A percentile compares a stretch with the other conserved stretches of the same genome.
Evolutionary conservation across 2,797 vertebrate genomes (phyloP).

Genomic region (Myotis vivesi): DNA sequence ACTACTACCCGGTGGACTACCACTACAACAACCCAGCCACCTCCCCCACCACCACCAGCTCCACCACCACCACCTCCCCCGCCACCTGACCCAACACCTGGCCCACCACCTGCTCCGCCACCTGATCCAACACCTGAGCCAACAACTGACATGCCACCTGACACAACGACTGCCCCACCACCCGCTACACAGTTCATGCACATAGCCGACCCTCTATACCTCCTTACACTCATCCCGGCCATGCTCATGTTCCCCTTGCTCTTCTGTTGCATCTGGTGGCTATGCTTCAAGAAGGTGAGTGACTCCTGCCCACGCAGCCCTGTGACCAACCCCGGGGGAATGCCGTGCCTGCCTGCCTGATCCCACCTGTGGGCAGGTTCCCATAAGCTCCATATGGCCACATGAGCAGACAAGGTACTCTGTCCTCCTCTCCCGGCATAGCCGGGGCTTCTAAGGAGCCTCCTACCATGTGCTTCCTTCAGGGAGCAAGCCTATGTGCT

Average conservation of each 20-base stretch:
- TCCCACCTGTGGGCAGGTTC: background rate
- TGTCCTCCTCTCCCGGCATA: fast-evolving
- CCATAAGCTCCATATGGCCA: background rate
- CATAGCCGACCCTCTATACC: background rate
- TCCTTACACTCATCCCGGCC: constrained; percentile 80
- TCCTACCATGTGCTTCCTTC: no score
- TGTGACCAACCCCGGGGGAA: no score
- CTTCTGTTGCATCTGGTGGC: constrained; percentile 91
- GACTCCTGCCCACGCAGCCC: fast-evolving
- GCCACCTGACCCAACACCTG: no score
- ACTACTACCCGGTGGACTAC: background rate
- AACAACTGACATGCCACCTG: background rate
- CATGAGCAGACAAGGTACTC: background rate
- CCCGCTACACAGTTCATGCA: background rate
- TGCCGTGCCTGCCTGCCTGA: no score
- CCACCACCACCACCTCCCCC: background rate
- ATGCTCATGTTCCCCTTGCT: constrained; percentile 86
- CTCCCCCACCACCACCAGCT: background rate
- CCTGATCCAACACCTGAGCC: no score
- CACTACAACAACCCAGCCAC: background rate
- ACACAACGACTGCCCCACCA: background rate
- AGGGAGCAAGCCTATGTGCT: background rate
- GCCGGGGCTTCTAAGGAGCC: background rate
- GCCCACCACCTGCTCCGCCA: fast-evolving
- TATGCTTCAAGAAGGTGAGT: constrained; percentile 90